phyloP scores from a whole-genome alignment of 1,140 invertebrate genomes.

The Colletes latitarsis region DNA sequence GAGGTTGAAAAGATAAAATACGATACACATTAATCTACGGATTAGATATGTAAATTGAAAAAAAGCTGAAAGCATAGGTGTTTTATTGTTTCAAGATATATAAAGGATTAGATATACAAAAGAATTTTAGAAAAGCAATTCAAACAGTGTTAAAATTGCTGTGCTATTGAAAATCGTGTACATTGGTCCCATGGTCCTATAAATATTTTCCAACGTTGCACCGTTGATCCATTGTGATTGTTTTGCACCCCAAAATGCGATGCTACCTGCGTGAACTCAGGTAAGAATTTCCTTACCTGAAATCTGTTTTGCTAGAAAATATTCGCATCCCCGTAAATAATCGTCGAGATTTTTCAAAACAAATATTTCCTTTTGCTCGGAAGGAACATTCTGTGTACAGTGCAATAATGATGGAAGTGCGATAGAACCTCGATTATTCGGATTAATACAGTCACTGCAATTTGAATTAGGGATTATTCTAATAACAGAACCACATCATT shows the following conservation, averaged over 20 bases:
- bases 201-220: constrained; percentile 20
- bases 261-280: not conserved
- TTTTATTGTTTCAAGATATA: not conserved
- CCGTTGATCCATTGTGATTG: not conserved
- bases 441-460: no score
- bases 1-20: no score
- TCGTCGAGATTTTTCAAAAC: not conserved
- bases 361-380: not conserved
- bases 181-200: not conserved
- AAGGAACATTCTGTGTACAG: not conserved
- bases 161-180: not conserved
- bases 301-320: not conserved
- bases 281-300: not conserved
- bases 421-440: no score
- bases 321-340: not conserved
- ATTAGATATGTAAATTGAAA: no score
- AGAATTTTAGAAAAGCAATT: not conserved
- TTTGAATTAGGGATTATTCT: no score
- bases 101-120: not conserved
- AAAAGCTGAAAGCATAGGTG: no score
- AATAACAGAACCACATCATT: no score
- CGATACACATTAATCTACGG: no score
- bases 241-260: not conserved
- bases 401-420: not conserved
- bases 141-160: not conserved